phyloP scores from a whole-genome alignment of 2,888 invertebrate species.

The Watsonalla binaria region DNA sequence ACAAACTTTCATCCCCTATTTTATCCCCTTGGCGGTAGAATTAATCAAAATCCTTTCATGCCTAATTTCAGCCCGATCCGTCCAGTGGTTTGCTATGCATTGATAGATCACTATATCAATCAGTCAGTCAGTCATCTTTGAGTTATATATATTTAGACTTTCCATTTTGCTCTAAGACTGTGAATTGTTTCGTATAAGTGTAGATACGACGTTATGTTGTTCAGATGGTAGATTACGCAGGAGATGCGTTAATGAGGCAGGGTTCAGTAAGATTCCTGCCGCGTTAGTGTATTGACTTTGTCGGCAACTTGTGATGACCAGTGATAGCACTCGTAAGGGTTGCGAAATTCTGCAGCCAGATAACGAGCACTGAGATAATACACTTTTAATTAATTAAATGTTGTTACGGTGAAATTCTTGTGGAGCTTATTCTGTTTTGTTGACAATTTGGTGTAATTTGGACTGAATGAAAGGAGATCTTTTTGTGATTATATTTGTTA shows the following conservation, averaged over 20 bases:
- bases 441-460: not conserved
- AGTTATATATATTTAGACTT: no score
- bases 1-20: no score
- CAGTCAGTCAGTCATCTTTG: no score
- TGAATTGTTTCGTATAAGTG: not conserved
- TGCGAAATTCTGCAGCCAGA: conserved; percentile 51
- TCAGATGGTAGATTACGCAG: conserved; percentile 33
- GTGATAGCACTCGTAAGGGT: conserved; percentile 68
- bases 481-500: no score
- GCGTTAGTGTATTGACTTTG: conserved; percentile 71
- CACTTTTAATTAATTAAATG: conserved; percentile 55
- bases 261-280: conserved; percentile 67
- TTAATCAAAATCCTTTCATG: no score
- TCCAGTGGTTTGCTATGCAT: no score
- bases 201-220: conserved; percentile 32
- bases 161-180: conserved; percentile 10
- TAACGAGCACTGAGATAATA: conserved; percentile 52
- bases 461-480: no score
- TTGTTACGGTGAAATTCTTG: conserved; percentile 18
- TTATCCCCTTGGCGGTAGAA: no score
- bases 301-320: conserved; percentile 73
- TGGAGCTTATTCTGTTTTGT: conserved; percentile 2
- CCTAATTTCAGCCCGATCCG: no score
- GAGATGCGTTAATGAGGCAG: conserved; percentile 74
- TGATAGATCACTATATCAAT: no score